Evolutionary conservation across 2,113 vertebrate species (phyloP).

Genomic region (Strigops habroptila): DNA sequence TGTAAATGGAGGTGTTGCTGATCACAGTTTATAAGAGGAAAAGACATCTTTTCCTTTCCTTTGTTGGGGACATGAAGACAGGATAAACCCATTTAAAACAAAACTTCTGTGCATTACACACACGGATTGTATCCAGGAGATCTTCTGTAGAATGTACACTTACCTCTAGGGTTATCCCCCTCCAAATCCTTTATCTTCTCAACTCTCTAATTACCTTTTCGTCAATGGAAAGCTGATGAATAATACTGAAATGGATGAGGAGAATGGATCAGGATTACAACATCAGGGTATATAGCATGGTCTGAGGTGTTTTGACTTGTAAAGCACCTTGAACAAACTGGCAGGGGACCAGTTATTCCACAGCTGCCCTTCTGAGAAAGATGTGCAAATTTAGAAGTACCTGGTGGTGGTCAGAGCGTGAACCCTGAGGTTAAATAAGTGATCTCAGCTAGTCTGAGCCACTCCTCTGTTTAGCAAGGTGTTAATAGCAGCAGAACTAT

Average conservation of each 20-base stretch:
- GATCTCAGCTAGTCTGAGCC: neutral
- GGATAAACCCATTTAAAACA: neutral
- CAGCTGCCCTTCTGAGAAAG: neutral
- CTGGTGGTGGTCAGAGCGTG: neutral
- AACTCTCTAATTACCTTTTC: neutral
- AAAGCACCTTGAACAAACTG: neutral
- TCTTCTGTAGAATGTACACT: neutral
- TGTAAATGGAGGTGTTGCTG: neutral
- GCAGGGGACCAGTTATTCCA: neutral
- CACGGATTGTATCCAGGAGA: neutral
- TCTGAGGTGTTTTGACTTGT: neutral
- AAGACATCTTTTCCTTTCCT: neutral
- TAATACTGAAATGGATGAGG: neutral
- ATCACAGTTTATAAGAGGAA: neutral
- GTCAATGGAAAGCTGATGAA: neutral
- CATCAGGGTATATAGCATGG: too few relatives aligned
- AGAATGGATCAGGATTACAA: neutral
- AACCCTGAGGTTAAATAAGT: neutral
- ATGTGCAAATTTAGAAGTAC: neutral
- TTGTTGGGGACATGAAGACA: neutral
- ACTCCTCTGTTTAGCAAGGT: neutral
- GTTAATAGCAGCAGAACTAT: neutral
- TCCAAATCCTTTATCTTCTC: neutral
- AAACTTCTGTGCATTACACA: neutral
- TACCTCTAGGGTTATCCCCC: neutral